phyloP scores from a whole-genome alignment of 2,797 vertebrate species.

The Micrastur ruficollis region DNA sequence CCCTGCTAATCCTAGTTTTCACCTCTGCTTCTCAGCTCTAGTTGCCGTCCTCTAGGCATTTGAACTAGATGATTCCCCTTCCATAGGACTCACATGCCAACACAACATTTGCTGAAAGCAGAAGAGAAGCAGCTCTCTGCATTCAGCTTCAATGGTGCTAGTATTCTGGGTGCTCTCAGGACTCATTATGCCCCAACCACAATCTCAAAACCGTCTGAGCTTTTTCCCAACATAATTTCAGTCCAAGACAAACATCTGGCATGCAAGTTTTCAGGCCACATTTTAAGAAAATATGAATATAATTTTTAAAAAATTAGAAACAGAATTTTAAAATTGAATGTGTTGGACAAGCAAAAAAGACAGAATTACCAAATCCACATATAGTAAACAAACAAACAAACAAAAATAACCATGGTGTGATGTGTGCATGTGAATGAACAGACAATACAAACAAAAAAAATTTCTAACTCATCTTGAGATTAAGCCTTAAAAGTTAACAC shows the following conservation, averaged over 20 bases:
- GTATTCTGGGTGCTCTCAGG: not conserved
- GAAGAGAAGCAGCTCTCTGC: not conserved
- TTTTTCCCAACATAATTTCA: not conserved
- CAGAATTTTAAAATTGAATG: not conserved
- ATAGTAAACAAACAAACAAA: not conserved
- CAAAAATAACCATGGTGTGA: not conserved
- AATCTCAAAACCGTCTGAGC: not conserved
- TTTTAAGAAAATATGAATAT: not conserved
- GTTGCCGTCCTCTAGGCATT: not conserved
- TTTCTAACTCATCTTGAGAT: not conserved
- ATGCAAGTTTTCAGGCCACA: not conserved
- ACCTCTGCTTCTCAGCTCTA: not conserved
- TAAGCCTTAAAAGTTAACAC: not conserved
- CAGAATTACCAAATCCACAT: not conserved
- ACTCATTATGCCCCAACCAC: not conserved
- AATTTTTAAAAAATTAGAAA: not conserved
- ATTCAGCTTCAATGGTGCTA: not conserved
- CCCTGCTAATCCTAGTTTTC: not conserved
- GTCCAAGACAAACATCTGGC: not conserved
- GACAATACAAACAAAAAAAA: not conserved
- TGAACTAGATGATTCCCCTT: not conserved
- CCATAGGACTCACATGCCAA: not conserved
- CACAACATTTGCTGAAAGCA: not conserved
- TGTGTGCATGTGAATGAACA: not conserved
- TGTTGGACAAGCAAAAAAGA: not conserved